A percentile compares a stretch with the other conserved stretches of the same genome.
Conservation (phyloP, 2,113 vertebrate species). For the Pluvialis apricaria region DNA sequence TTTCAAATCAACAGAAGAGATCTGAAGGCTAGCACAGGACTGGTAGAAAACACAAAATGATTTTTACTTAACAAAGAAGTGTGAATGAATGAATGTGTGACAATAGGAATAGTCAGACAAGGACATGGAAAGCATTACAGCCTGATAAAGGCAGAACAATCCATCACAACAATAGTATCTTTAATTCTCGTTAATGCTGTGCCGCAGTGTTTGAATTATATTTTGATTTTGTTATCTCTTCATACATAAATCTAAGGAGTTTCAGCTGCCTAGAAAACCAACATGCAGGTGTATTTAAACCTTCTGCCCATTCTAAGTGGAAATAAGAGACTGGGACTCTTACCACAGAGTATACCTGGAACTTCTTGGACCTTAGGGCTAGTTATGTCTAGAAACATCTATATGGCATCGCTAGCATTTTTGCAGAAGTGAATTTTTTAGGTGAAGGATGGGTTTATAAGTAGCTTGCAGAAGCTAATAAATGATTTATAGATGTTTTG, state of each 20-base stretch:
- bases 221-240: constrained; percentile 50
- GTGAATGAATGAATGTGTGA: constrained; percentile 22
- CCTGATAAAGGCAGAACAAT: constrained; percentile 49
- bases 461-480: neutral
- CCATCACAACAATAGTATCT: constrained; percentile 22
- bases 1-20: constrained; percentile 51
- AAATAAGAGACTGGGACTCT: neutral
- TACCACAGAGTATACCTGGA: neutral
- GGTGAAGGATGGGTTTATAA: neutral
- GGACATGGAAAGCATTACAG: constrained; percentile 1
- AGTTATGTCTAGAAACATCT: neutral
- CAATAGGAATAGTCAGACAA: constrained; percentile 31
- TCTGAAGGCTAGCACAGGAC: constrained; percentile 22
- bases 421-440: neutral
- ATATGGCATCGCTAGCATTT: neutral
- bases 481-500: neutral
- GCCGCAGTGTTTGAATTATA: constrained; percentile 10
- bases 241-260: neutral
- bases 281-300: neutral
- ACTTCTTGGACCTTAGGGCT: neutral
- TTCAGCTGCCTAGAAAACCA: neutral
- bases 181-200: constrained; percentile 21
- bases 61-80: constrained; percentile 58
- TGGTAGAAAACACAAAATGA: constrained; percentile 28
- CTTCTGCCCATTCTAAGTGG: neutral